Percentiles rank a stretch among this genome's conserved stretches.
Conservation (phyloP, 2,888 invertebrate species). For the Morinoia aosen region DNA sequence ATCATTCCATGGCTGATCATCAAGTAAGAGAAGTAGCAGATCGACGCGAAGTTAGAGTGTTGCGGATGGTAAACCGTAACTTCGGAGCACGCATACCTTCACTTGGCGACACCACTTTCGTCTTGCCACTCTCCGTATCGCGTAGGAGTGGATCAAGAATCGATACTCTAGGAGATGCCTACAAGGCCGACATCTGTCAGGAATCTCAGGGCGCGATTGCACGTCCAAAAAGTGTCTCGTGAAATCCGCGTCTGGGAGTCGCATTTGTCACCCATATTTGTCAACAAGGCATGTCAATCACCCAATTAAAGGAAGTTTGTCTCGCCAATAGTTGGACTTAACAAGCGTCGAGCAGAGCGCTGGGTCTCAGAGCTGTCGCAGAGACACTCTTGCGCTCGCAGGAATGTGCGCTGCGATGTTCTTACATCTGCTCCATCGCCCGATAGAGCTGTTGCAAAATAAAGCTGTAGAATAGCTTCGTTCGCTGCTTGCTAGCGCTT, state of each 20-base stretch:
- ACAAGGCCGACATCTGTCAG: neutral
- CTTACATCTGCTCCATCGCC: neutral
- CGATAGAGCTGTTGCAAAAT: conserved; percentile 21
- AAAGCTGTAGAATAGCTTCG: neutral
- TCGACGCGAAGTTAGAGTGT: neutral
- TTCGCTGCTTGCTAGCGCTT: neutral
- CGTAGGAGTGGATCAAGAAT: conserved; percentile 4
- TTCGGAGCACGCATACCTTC: neutral
- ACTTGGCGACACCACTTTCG: neutral
- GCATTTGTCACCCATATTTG: conserved; percentile 48
- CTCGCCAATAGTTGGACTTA: conserved; percentile 41
- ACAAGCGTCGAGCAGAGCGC: conserved; percentile 8
- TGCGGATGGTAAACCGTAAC: neutral
- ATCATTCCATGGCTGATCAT: too few relatives aligned
- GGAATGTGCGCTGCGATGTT: neutral
- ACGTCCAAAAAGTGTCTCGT: neutral
- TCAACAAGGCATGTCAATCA: conserved; percentile 53
- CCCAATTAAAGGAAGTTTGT: conserved; percentile 48
- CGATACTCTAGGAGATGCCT: conserved; percentile 9
- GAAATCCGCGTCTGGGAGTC: neutral
- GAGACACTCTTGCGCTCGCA: conserved; percentile 25
- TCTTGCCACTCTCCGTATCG: too few relatives aligned
- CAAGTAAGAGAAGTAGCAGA: too few relatives aligned
- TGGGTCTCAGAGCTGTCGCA: neutral
- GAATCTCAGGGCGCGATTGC: neutral